Evolutionary conservation across 2,113 vertebrate genomes (phyloP), one percentile per base, ranked within the genome.

Genomic region (Tachysurus fulvidraco): DNA sequence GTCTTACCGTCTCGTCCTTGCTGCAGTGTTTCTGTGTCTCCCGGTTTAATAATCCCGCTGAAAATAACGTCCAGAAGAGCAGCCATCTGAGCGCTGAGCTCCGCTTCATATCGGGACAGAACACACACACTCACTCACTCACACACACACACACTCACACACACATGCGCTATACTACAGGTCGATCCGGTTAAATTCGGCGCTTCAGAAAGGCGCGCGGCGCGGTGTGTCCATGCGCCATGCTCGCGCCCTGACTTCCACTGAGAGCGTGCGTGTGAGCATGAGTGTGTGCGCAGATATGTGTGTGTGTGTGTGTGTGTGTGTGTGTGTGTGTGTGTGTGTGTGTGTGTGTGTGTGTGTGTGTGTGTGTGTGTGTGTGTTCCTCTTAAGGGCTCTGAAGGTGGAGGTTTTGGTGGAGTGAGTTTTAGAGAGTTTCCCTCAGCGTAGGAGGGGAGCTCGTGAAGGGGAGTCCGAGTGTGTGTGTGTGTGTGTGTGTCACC

Each of bases 131-230:
- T 7, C 57, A 16, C 5, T 83, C 55, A 25, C 65, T 30, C 55
- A 25, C 36, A 3, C 10, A 57, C 52, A 21, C 30, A 19, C 81
- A 5, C 60, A 6, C 81, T 11, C 60, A 11, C 81, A 0, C 62
- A 12, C 81, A 21, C 23, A 11, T n/a, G 6, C 41, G 5, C 6
- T 30, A 36, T 12, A 0, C 60, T 46, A n/a, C 76, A 73, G 44
- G 36, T 89, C 89, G 60, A 85, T 85, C 65, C 90, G 89, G 91
- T 95, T 93, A 95, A 92, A 91, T 90, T 90, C 92, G 92, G 90
- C 88, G 85, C 88, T 91, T 89, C 82, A 85, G 85, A 80, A 90
- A 89, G 89, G 90, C 78, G 65, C 88, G 84, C 85, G 85, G 85
- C 92, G 87, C 94, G 93, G 93, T 92, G 90, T 93, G 89, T 88